These are phyloP conservation scores for Rhimphoctona megacephalus DNA, from an alignment of 2,888 invertebrate genomes.

Conservation along the genomic window DNA sequence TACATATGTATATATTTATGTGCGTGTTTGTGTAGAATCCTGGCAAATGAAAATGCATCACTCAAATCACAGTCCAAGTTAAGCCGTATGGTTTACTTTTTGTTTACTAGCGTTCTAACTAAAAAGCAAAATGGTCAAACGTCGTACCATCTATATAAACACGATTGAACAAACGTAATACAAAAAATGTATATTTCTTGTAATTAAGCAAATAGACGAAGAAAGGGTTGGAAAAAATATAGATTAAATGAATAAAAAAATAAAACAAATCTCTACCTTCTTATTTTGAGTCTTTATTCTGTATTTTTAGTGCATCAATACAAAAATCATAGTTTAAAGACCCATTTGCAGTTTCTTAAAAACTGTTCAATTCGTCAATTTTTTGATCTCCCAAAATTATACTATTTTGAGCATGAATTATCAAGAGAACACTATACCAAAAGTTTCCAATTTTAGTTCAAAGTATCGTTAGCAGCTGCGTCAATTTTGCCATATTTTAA, in stretches of 20 bases:
- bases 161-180: neutral
- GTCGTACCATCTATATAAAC: neutral
- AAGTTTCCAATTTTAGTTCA: neutral
- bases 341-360: no score
- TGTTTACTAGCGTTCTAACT: neutral
- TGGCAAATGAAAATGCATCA: neutral
- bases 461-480: neutral
- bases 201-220: neutral
- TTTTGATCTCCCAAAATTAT: no score
- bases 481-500: neutral
- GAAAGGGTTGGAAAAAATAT: neutral
- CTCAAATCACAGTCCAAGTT: neutral
- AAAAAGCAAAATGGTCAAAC: neutral
- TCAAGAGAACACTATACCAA: no score
- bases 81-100: neutral
- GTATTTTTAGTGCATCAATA: no score
- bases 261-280: no score
- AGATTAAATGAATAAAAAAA: no score
- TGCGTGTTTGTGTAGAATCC: neutral
- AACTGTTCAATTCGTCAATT: no score
- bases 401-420: no score
- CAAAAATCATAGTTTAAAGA: no score
- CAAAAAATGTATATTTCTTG: neutral
- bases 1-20: neutral
- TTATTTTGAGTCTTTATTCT: no score